Evolutionary conservation across 2,113 vertebrate species (phyloP).

Genomic region (Phyllostomus hastatus): DNA sequence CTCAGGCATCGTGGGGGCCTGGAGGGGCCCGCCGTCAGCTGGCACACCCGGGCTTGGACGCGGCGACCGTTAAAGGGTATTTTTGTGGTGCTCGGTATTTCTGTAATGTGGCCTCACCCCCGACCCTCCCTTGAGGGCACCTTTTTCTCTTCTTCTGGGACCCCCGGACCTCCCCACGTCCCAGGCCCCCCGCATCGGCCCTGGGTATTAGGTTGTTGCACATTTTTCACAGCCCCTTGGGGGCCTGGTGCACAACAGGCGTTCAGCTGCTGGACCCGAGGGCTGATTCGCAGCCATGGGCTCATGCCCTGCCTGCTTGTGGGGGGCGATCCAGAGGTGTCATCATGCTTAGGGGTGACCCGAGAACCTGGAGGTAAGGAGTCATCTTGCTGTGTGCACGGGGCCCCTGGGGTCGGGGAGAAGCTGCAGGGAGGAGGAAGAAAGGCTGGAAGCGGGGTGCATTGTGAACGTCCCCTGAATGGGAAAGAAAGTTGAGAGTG

Average conservation of each 20-base stretch:
- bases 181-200: background rate
- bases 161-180: fast-evolving
- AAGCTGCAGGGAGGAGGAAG: background rate
- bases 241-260: background rate
- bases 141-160: background rate
- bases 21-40: background rate
- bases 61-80: background rate
- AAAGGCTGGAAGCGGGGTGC: background rate
- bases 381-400: fast-evolving
- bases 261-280: fast-evolving
- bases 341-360: fast-evolving
- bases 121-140: fast-evolving
- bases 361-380: background rate
- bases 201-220: fast-evolving
- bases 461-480: background rate
- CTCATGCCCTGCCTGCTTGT: fast-evolving
- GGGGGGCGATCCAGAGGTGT: background rate
- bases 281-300: fast-evolving
- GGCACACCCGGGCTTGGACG: background rate
- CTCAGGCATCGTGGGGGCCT: background rate
- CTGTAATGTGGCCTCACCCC: background rate
- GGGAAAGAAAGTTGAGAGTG: background rate
- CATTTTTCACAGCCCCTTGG: background rate
- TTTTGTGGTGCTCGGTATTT: background rate
- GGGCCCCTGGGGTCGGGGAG: background rate